phyloP scores from a whole-genome alignment of 2,797 vertebrate species.

The Natrix natrix region DNA sequence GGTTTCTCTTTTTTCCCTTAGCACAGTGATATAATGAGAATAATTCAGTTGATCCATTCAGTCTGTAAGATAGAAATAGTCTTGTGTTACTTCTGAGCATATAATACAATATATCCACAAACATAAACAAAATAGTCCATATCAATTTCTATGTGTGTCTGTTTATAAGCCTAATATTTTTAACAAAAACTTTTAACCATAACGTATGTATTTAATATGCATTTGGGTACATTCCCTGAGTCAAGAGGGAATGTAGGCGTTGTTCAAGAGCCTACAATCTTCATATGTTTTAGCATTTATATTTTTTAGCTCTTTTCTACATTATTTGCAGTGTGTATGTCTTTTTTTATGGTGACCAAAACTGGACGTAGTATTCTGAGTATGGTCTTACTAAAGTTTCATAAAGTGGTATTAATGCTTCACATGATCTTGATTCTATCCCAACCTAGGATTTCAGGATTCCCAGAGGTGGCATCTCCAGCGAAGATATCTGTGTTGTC shows the following conservation, averaged over 20 bases:
- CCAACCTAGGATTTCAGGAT: too few relatives aligned
- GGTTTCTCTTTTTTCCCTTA: background rate
- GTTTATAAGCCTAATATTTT: background rate
- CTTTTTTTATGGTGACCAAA: too few relatives aligned
- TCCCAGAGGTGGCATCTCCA: too few relatives aligned
- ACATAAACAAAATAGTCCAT: background rate
- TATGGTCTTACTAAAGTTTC: too few relatives aligned
- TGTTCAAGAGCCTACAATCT: too few relatives aligned
- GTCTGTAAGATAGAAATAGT: background rate
- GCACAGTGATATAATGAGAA: background rate
- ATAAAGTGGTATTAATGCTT: too few relatives aligned
- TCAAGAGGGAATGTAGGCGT: background rate
- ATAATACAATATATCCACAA: background rate
- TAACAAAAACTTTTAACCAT: background rate
- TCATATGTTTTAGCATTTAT: too few relatives aligned
- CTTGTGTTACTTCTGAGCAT: background rate
- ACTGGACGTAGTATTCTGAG: too few relatives aligned
- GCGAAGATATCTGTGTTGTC: too few relatives aligned
- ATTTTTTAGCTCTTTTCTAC: too few relatives aligned
- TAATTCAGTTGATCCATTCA: background rate
- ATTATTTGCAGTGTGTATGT: too few relatives aligned
- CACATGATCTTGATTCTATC: too few relatives aligned
- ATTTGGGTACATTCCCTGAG: background rate
- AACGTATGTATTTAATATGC: background rate
- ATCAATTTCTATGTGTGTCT: background rate